Evolutionary conservation across 2,797 vertebrate species (phyloP).

Genomic region (Chloroceryle inda): DNA sequence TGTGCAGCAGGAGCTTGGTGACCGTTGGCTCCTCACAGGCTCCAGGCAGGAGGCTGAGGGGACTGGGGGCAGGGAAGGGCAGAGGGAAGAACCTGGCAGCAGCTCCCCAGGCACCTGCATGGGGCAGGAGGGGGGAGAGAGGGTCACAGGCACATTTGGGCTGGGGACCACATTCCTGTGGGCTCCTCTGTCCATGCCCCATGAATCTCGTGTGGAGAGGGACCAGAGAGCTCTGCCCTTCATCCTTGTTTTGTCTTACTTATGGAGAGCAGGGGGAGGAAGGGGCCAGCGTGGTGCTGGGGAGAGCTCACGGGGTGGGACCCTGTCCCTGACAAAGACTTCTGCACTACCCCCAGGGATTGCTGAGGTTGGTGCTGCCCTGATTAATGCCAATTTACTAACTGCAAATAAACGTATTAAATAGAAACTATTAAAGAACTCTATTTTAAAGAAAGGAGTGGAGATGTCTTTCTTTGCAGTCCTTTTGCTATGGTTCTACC

Average conservation of each 20-base stretch:
- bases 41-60: background rate
- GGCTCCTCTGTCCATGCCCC: background rate
- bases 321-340: background rate
- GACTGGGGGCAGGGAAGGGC: background rate
- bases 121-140: rapidly evolving
- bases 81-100: rapidly evolving
- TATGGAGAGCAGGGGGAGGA: background rate
- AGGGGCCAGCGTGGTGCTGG: rapidly evolving
- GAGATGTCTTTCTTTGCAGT: conserved; percentile 40
- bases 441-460: conserved; percentile 80
- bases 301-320: background rate
- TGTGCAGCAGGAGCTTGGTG: background rate
- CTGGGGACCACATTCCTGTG: rapidly evolving
- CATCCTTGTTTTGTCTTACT: background rate
- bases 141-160: rapidly evolving
- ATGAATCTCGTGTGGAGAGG: background rate
- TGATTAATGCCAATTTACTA: conserved; percentile 78
- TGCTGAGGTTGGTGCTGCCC: conserved; percentile 41
- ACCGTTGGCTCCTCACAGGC: background rate
- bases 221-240: background rate
- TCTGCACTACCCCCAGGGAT: background rate
- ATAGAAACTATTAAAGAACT: conserved; percentile 84
- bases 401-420: conserved; percentile 76
- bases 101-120: background rate
- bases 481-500: background rate